Evolutionary conservation across 2,888 invertebrate genomes (phyloP).

Genomic region (Lottia scabra): DNA sequence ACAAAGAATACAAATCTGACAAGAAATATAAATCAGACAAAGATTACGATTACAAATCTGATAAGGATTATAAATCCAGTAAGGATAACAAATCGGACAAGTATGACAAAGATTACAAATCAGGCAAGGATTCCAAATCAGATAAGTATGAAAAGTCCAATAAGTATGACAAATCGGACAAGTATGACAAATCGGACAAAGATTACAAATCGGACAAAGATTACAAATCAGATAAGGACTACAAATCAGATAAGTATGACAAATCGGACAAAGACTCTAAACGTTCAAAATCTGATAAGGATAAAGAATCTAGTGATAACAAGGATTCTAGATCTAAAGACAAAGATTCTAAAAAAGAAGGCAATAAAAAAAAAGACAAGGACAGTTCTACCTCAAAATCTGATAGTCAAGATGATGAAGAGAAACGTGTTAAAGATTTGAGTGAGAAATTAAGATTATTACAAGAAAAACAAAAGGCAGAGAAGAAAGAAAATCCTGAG

Average conservation of each 20-base stretch:
- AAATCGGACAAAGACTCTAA: slow-evolving; percentile 12
- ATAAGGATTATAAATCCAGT: background rate
- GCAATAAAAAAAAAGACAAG: background rate
- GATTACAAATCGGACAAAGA: background rate
- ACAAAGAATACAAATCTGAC: background rate
- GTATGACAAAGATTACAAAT: background rate
- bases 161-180: too few relatives aligned
- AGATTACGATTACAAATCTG: background rate
- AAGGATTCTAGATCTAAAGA: background rate
- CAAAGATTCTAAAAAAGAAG: slow-evolving; percentile 1
- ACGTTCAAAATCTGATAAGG: background rate
- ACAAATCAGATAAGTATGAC: background rate
- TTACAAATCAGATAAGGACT: background rate
- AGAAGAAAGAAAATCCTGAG: slow-evolving; percentile 16
- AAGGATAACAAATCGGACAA: background rate
- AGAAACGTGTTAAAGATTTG: slow-evolving; percentile 27
- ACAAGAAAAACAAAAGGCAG: slow-evolving; percentile 29
- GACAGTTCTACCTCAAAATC: background rate
- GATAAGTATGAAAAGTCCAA: background rate
- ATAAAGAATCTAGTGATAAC: background rate
- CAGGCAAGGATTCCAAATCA: background rate
- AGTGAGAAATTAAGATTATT: slow-evolving; percentile 35
- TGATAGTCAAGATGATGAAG: slow-evolving; percentile 3
- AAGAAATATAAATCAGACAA: background rate
- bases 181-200: too few relatives aligned